Evolutionary conservation across 2,888 invertebrate genomes (phyloP).

Genomic region (Drosophila paramelanica): DNA sequence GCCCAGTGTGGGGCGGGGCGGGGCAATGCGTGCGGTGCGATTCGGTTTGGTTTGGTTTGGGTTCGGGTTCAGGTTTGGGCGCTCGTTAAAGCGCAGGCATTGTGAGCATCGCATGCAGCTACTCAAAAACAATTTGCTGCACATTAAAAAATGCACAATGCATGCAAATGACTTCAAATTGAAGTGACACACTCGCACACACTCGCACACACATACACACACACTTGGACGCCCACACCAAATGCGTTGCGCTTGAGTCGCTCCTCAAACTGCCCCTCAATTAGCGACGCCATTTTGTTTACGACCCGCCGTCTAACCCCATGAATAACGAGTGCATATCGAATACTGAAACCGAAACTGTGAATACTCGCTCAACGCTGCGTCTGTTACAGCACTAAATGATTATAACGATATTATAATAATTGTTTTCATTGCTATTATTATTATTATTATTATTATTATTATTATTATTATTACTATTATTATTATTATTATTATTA

Average conservation of each 20-base stretch:
- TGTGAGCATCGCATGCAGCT: conserved; percentile 68
- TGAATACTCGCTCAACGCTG: conserved; percentile 14
- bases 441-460: background rate
- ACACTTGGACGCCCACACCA: conserved; percentile 14
- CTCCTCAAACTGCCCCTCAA: conserved; percentile 64
- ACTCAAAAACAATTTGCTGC: conserved; percentile 82
- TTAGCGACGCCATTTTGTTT: conserved; percentile 76
- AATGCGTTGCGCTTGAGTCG: conserved; percentile 65
- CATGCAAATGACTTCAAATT: conserved; percentile 80
- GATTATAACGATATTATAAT: conserved; percentile 37
- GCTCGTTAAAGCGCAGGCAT: conserved; percentile 47
- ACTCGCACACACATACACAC: conserved; percentile 8
- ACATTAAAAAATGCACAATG: conserved; percentile 77
- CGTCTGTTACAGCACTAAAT: conserved; percentile 36
- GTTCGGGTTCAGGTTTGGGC: conserved; percentile 30
- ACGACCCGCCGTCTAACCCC: conserved; percentile 48
- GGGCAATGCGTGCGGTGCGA: background rate
- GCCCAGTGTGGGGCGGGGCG: background rate
- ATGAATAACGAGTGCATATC: conserved; percentile 51
- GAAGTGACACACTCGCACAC: conserved; percentile 65
- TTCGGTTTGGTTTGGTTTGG: conserved; percentile 12
- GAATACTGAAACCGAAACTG: conserved; percentile 30
- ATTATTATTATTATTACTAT: background rate
- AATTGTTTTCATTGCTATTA: conserved; percentile 21
- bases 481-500: background rate